phyloP scores from a whole-genome alignment of 2,797 vertebrate genomes.

The Bryconaethiops microstoma region DNA sequence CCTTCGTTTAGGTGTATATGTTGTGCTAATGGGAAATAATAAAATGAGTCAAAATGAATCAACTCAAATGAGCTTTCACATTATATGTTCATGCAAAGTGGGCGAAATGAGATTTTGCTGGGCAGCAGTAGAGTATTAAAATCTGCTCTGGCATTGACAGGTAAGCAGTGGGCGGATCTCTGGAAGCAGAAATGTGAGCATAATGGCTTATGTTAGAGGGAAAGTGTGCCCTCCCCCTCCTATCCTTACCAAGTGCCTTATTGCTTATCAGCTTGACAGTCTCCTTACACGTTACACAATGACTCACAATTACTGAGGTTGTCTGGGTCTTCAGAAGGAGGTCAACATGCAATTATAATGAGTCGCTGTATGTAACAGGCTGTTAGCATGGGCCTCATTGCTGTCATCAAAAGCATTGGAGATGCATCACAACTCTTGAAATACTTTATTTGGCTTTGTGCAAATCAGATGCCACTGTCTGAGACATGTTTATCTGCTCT shows the following conservation, averaged over 20 bases:
- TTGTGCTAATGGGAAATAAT: neutral
- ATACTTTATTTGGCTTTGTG: neutral
- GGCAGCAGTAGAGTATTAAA: neutral
- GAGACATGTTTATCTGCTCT: slow-evolving; percentile 26
- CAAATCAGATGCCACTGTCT: neutral
- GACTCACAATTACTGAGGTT: slow-evolving; percentile 22
- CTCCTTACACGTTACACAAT: slow-evolving; percentile 17
- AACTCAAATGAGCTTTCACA: neutral
- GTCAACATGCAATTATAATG: slow-evolving; percentile 8
- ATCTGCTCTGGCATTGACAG: neutral
- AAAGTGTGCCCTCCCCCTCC: neutral
- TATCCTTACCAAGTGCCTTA: slow-evolving; percentile 1
- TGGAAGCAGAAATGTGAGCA: slow-evolving; percentile 13
- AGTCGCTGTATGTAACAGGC: neutral
- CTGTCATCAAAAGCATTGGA: neutral
- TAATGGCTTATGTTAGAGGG: neutral
- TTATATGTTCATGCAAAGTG: neutral
- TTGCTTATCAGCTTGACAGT: neutral
- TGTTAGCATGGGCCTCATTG: neutral
- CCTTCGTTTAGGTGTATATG: neutral
- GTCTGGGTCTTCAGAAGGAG: slow-evolving; percentile 12
- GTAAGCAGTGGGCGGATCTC: slow-evolving; percentile 12
- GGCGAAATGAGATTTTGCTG: neutral
- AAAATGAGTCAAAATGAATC: neutral
- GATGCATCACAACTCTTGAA: slow-evolving; percentile 3